Base-by-base conservation (phyloP, 1,140 invertebrate genomes). In the Drosophila persimilis region DNA sequence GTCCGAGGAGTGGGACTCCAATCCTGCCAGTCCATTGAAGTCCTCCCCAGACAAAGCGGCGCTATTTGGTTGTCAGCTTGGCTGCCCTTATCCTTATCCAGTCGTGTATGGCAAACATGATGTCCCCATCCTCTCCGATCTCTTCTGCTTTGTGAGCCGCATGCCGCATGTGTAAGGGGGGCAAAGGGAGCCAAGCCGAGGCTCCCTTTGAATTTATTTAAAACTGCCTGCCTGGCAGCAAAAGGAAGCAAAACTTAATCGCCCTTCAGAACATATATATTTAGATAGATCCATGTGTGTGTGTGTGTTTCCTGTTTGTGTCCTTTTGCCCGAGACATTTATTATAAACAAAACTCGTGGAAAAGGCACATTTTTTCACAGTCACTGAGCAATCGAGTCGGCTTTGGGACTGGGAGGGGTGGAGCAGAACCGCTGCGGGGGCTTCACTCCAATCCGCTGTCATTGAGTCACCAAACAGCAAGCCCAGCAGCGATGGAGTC, bases 1-100 rank as follows among this genome's bases (percentile, higher is more conserved):
- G 11, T 39, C 35, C 35, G 35, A 39, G 35, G 35, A 39, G 35
- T 13, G 35, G 35, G 50, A 57, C 58, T 35, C 15, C 9, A 52
- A 26, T 29, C 17, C 41, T 65, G 44, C 56, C 66, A 50, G 79
- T 64, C 72, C 56, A 58, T 75, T 80, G 77, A 65, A 77, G 69
- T 78, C 58, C 11, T 65, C 61, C 52, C 41, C 62, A 86, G 83
- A 86, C 81, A 81, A 56, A 59, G 58, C 53, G 81, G 74, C 81
- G 83, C 64, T 76, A 44, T 58, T 76, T 73, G 44, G 44, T 22
- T 56, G 63, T 56, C 54, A 44, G 13, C 57, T 43, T 22, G 43
- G n/a, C 53, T 57, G 71, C 35, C 70, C 60, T 39, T 48, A 73
- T 51, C 58, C 24, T 26, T 26, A 26, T 26, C 24, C 51, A 41